Conservation (phyloP, 2,113 vertebrate species). For the Gymnarchus niloticus region DNA sequence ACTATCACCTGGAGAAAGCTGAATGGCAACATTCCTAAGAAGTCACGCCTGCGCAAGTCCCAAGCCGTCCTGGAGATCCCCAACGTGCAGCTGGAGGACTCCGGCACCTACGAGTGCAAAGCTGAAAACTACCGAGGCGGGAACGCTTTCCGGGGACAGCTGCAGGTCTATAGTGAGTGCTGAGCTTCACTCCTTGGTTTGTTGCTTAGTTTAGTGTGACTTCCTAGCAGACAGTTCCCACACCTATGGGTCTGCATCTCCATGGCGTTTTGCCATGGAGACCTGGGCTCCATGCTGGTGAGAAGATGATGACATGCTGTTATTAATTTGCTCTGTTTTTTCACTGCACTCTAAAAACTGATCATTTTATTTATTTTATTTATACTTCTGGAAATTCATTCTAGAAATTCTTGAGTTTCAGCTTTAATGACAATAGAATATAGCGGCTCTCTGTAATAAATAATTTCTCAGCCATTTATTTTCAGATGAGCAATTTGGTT, state of each 20-base stretch:
- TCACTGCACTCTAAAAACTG: background rate
- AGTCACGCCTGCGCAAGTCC: slow-evolving; percentile 86
- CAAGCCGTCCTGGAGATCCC: slow-evolving; percentile 94
- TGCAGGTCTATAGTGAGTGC: slow-evolving; percentile 93
- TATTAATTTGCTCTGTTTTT: background rate
- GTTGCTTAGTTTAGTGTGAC: background rate
- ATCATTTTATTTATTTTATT: background rate
- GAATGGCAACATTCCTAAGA: slow-evolving; percentile 88
- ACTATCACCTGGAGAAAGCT: slow-evolving; percentile 96
- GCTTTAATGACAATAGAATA: too few species aligned
- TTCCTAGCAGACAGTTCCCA: background rate
- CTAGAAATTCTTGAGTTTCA: background rate
- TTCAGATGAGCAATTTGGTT: background rate
- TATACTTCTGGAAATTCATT: background rate
- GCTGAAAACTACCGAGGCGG: slow-evolving; percentile 87
- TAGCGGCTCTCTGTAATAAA: background rate
- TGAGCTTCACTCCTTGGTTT: background rate
- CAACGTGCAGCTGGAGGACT: slow-evolving; percentile 87
- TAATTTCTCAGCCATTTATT: background rate
- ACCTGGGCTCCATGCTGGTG: background rate
- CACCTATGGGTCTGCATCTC: background rate
- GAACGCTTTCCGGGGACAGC: slow-evolving; percentile 86
- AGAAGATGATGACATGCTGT: background rate
- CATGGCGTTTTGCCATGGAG: background rate
- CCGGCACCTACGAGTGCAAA: slow-evolving; percentile 87